Evolutionary conservation across 2,113 vertebrate species (phyloP).

Genomic region (Eudyptes chrysolophus): DNA sequence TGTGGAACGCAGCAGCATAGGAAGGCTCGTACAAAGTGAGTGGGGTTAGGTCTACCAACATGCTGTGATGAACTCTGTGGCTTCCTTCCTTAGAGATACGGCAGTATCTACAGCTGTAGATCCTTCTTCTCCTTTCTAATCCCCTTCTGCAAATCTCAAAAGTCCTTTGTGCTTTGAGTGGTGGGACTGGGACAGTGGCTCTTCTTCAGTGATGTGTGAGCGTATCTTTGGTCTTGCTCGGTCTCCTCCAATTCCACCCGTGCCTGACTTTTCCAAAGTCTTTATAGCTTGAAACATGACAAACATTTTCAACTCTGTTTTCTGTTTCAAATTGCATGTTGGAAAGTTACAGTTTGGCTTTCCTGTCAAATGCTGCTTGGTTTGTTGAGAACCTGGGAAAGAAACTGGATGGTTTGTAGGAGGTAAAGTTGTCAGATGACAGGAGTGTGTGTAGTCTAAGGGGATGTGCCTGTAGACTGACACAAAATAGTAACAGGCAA

Average conservation of each 20-base stretch:
- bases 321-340: not conserved
- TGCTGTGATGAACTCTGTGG: not conserved
- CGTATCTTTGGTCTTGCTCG: not conserved
- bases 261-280: not conserved
- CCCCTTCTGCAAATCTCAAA: not conserved
- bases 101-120: not conserved
- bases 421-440: not conserved
- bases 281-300: not conserved
- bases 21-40: not conserved
- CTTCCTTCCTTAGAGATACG: not conserved
- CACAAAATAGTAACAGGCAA: not conserved
- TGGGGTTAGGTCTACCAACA: not conserved
- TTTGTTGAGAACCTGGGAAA: not conserved
- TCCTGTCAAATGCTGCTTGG: not conserved
- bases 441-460: not conserved
- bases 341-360: not conserved
- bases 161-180: not conserved
- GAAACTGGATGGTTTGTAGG: not conserved
- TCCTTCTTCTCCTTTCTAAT: not conserved
- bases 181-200: not conserved
- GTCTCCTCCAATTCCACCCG: not conserved
- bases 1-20: not conserved
- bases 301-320: not conserved
- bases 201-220: not conserved
- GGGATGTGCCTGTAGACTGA: not conserved